These are phyloP conservation scores for Promerops cafer DNA, from an alignment of 2,113 vertebrate genomes.

Conservation along the genomic window DNA sequence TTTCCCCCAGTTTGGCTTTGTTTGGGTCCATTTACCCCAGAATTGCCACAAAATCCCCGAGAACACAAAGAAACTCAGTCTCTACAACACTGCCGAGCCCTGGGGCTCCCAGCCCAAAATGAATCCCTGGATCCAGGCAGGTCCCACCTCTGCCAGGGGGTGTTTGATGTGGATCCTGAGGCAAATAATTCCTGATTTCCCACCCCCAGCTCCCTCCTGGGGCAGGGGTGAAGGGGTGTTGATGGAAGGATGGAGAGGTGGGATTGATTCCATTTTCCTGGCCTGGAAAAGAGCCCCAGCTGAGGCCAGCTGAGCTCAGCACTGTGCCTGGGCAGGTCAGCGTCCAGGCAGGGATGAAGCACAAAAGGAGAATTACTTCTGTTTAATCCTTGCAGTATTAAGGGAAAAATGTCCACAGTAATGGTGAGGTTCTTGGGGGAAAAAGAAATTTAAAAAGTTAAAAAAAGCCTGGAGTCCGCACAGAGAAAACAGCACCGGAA, in stretches of 20 bases:
- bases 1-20: not conserved
- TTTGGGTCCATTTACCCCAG: not conserved
- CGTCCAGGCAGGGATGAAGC: not conserved
- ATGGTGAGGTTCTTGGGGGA: fast-evolving
- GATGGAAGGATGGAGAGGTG: not conserved
- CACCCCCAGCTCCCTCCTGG: fast-evolving
- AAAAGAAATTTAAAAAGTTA: fast-evolving
- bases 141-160: not conserved
- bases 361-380: not conserved
- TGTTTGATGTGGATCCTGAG: not conserved
- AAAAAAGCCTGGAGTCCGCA: not conserved
- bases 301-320: not conserved
- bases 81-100: fast-evolving
- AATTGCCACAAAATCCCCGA: not conserved
- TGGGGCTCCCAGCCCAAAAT: fast-evolving
- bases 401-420: not conserved
- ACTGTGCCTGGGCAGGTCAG: not conserved
- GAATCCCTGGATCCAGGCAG: not conserved
- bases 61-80: not conserved
- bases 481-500: not conserved
- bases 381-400: not conserved
- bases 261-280: not conserved
- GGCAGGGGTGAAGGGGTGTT: not conserved
- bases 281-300: not conserved
- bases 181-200: not conserved